Base-by-base conservation (phyloP, 2,113 vertebrate species). In the Formicarius rufipectus region DNA sequence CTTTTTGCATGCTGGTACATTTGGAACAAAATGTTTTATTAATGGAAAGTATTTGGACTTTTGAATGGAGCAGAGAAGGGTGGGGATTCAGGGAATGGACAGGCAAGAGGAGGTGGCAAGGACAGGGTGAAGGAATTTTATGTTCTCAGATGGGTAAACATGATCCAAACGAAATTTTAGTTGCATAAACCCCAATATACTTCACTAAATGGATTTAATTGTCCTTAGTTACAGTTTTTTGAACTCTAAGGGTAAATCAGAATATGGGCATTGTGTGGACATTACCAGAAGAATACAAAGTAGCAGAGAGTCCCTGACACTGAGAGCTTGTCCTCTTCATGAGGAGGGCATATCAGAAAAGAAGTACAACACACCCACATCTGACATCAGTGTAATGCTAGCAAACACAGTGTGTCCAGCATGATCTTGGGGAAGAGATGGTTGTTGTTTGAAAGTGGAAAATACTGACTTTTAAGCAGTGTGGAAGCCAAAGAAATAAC, bases 11-110 rank as follows among this genome's bases (percentile, higher is more conserved):
- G n/a, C 69, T 87, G 27, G 60, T 84, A 49, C 14, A 31, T 59
- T 89, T 81, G 15, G 58, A 95, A 87, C 39, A 55, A 93, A 84
- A 27, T 68, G 17, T 69, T 92, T 76, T 62, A 24, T 56, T 76
- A 68, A 79, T 68, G 37, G 53, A 64, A 91, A 84, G 22, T 81
- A 40, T 76, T 89, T 82, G 58, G 21, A 28, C 37, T 90, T 73
- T 12, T 50, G 17, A 20, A 77, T 76, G 24, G 55, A 90, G 17
- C 4, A 2, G 37, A 35, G 50, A 45, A 74, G 39, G 73, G 25
- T 89, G 87, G 42, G 4, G 40, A 35, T 63, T 42, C 35, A 39
- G 39, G 15, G n/a, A 71, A 76, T 0, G 1, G 66, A 60, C 25
- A 58, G n/a, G 30, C 12, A 15, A 90, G 21, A 18, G 78, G 76